These are phyloP conservation scores for Dusona sp. DNA, from an alignment of 2,888 invertebrate species.

Conservation along the genomic window DNA sequence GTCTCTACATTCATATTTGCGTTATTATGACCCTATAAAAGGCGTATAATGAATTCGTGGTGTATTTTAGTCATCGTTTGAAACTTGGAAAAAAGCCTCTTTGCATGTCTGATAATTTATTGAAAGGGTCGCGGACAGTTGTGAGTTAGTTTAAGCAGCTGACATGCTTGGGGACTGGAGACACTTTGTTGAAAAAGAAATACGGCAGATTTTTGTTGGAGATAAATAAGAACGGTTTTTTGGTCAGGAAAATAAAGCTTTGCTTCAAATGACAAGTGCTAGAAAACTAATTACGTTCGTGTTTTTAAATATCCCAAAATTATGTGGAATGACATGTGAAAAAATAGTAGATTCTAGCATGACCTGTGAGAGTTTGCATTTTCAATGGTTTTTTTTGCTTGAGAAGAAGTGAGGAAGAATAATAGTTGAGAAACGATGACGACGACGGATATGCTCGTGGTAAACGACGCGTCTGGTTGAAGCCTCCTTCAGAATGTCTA, in stretches of 20 bases:
- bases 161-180: not conserved
- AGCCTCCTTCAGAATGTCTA: constrained; percentile 77
- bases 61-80: constrained; percentile 4
- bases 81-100: not conserved
- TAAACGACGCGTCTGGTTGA: constrained; percentile 47
- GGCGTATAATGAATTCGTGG: not conserved
- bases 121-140: not conserved
- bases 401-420: not conserved
- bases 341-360: not conserved
- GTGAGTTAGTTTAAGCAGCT: not conserved
- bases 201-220: no score
- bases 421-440: constrained; percentile 23
- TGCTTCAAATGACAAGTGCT: not conserved
- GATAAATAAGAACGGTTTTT: no score
- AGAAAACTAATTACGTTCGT: not conserved
- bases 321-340: not conserved
- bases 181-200: not conserved
- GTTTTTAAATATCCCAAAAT: not conserved
- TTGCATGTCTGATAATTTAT: not conserved
- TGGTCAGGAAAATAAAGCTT: not conserved
- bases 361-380: constrained; percentile 8
- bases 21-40: not conserved
- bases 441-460: constrained; percentile 35
- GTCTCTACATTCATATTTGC: not conserved
- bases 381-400: constrained; percentile 7